Conservation (phyloP, 2,797 vertebrate species). For the Nasua narica region DNA sequence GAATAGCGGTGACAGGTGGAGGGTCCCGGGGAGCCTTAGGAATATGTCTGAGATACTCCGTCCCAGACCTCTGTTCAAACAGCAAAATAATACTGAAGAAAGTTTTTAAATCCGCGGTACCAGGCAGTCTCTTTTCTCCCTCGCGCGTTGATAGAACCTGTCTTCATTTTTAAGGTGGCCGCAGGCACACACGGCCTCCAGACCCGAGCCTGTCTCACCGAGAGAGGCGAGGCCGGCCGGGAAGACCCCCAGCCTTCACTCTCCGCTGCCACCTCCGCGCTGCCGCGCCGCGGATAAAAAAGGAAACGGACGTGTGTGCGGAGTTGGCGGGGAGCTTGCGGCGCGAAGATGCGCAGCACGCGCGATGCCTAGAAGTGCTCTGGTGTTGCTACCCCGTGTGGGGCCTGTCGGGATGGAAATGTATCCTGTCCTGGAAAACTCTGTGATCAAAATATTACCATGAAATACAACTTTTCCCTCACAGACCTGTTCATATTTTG, state of each 20-base stretch:
- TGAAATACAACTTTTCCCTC: constrained; percentile 21
- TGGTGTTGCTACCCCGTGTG: background rate
- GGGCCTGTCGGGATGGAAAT: background rate
- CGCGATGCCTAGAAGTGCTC: background rate
- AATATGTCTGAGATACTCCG: background rate
- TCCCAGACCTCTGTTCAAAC: background rate
- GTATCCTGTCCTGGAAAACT: background rate
- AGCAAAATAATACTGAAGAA: background rate
- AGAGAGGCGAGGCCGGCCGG: background rate
- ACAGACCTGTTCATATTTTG: background rate
- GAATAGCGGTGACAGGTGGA: background rate
- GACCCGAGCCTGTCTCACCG: background rate
- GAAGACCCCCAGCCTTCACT: background rate
- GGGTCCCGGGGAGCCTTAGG: background rate
- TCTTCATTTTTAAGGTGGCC: background rate
- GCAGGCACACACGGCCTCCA: background rate
- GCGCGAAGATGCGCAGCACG: background rate
- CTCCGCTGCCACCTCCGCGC: background rate
- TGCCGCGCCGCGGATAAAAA: constrained; percentile 5
- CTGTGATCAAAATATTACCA: constrained; percentile 12
- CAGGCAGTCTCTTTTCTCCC: background rate
- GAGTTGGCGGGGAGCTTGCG: accelerated
- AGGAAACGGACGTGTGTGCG: background rate
- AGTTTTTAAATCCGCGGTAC: background rate
- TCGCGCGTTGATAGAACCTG: background rate